A percentile compares a stretch with the other conserved stretches of the same genome.
Evolutionary conservation across 2,888 invertebrate genomes (phyloP).

Genomic region (Eudemis profundana): DNA sequence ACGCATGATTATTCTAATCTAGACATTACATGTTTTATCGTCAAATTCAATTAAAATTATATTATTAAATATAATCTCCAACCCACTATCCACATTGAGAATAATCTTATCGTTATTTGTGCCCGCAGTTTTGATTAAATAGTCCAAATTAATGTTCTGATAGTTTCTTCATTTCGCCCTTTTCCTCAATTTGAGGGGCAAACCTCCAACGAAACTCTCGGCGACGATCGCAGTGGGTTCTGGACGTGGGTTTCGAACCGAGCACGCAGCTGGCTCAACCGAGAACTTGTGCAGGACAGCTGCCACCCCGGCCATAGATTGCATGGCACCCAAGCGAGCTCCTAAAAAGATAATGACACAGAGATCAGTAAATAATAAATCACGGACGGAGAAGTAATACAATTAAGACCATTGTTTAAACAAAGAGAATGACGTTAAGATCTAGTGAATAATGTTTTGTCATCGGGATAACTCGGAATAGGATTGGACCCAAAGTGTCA

Average conservation of each 20-base stretch:
- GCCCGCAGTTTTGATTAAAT: not conserved
- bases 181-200: slow-evolving; percentile 64
- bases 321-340: slow-evolving; percentile 73
- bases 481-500: too few relatives aligned
- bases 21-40: too few relatives aligned
- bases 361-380: not conserved
- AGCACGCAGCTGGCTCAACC: slow-evolving; percentile 68
- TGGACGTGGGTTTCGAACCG: slow-evolving; percentile 57
- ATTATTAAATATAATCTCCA: too few relatives aligned
- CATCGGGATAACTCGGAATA: too few relatives aligned
- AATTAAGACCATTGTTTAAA: too few relatives aligned
- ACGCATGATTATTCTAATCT: too few relatives aligned
- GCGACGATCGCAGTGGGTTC: slow-evolving; percentile 67
- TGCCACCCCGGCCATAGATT: slow-evolving; percentile 74
- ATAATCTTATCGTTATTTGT: too few relatives aligned
- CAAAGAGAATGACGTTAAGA: too few relatives aligned
- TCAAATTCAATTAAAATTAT: too few relatives aligned
- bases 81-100: too few relatives aligned
- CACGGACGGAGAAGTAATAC: not conserved
- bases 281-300: slow-evolving; percentile 64
- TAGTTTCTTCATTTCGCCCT: slow-evolving; percentile 45
- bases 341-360: slow-evolving; percentile 53
- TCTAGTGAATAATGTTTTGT: too few relatives aligned
- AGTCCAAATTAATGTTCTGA: too few relatives aligned
- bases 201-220: slow-evolving; percentile 66